Percentiles rank a stretch among this genome's conserved stretches.
Evolutionary conservation across 2,113 vertebrate species (phyloP).

Genomic region (Gadus macrocephalus): DNA sequence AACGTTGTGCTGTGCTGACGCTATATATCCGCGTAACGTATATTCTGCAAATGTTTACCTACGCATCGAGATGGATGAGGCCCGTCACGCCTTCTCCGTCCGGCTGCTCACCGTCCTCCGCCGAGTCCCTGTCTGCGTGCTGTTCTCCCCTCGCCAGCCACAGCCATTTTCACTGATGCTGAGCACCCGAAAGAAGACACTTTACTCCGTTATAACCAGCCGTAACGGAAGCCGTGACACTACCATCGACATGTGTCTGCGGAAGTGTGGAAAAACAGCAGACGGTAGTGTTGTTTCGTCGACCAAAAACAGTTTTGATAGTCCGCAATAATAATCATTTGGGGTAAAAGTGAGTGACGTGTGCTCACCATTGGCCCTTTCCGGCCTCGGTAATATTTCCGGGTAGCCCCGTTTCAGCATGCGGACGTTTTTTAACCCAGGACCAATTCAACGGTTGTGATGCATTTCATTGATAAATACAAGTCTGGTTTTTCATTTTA

Average conservation of each 20-base stretch:
- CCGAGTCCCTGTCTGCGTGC: constrained; percentile 57
- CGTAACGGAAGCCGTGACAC: constrained; percentile 31
- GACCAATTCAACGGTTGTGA: neutral
- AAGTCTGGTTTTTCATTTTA: no score
- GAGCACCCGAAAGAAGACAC: constrained; percentile 46
- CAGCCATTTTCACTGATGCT: constrained; percentile 70
- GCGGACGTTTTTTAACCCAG: constrained; percentile 9
- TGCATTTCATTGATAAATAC: no score
- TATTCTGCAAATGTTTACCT: constrained; percentile 55
- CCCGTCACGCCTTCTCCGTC: constrained; percentile 72
- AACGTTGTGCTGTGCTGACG: constrained; percentile 27
- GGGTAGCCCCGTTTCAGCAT: constrained; percentile 61
- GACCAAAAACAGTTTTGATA: constrained; percentile 55
- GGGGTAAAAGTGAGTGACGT: constrained; percentile 75
- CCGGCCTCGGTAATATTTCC: constrained; percentile 74
- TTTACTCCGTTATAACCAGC: constrained; percentile 34
- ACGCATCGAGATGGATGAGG: constrained; percentile 63
- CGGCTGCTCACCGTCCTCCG: constrained; percentile 63
- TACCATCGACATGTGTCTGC: constrained; percentile 30
- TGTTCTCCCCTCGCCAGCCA: constrained; percentile 72
- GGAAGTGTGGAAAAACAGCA: constrained; percentile 17
- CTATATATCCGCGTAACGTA: constrained; percentile 33
- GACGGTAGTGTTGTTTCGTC: constrained; percentile 41
- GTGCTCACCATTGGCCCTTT: constrained; percentile 75
- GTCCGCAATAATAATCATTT: constrained; percentile 63